Evolutionary conservation across 2,888 invertebrate species (phyloP), one percentile per base, ranked within the genome.

Genomic region (Phyllotreta striolata): DNA sequence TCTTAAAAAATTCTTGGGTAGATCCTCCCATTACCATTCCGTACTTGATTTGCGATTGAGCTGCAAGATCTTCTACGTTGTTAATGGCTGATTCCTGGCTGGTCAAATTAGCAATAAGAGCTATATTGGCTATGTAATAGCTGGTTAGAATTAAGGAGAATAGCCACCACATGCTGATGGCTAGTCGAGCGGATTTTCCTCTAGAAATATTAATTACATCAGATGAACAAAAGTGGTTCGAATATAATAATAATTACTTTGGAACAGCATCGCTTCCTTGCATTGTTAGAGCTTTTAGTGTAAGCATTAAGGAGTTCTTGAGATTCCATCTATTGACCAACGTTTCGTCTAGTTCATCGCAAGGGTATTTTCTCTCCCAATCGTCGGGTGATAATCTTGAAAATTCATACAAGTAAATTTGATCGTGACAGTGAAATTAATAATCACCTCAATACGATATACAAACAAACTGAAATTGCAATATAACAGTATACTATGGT

Each of bases 11-110:
- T 0, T 89, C 87, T 78, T 89, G 88, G 0, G 98, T 98, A 2
- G 96, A 93, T 6, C 98, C 98, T 12, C 91, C 92, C 14, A 81
- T 77, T 35, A 96, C 83, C 2, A 91, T 51, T 34, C 98, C 98
- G 80, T 96, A 98, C 82, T 97, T 96, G 68, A 99, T 95, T 82
- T 93, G 94, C n/a, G 90, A 93, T 82, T 98, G 98, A 78, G 90
- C 89, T 0, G 95, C 91, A 61, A 98, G 85, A 80, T 96, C 96
- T 76, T 97, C 96, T 0, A 92, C 96, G 73, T 88, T 91, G 76
- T 91, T 91, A 66, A 98, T 96, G 3, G 94, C 91, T 24, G 91
- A 90, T 68, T 92, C 93, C 88, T 92, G 90, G 40, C 92, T 87
- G 39, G 93, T 93, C 73, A 91, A 92, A 1, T 96, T 96, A 3